Conservation (phyloP, 2,113 vertebrate species). For the Scolopax mira region DNA sequence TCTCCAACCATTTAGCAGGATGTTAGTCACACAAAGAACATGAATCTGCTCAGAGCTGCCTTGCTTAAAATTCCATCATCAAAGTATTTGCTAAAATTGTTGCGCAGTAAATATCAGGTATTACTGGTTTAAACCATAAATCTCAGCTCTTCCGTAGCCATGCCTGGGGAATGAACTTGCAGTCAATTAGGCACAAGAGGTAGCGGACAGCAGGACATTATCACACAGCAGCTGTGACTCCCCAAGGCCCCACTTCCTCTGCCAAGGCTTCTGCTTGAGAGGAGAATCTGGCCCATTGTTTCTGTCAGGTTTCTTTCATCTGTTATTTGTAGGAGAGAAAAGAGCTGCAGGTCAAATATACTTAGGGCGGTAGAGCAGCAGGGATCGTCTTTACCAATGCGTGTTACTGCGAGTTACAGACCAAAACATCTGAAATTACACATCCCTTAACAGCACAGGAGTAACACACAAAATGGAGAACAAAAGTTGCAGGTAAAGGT, state of each 20-base stretch:
- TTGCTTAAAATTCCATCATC: neutral
- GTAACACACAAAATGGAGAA: neutral
- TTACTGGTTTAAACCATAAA: neutral
- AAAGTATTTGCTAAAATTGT: neutral
- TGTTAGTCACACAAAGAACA: neutral
- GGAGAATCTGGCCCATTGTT: neutral
- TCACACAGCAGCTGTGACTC: neutral
- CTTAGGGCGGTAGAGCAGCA: neutral
- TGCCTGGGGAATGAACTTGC: neutral
- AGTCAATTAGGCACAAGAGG: neutral
- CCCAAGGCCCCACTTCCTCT: neutral
- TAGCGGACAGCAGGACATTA: neutral
- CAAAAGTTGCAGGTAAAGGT: neutral
- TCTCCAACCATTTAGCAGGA: neutral
- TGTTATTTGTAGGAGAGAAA: neutral
- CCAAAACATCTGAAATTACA: neutral
- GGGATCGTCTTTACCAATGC: neutral
- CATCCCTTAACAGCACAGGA: neutral
- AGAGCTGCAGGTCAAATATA: neutral
- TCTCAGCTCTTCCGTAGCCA: neutral
- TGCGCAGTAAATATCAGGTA: neutral
- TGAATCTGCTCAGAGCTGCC: neutral
- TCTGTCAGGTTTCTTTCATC: neutral
- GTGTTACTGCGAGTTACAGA: accelerated
- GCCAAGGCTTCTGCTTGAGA: neutral